phyloP scores from a whole-genome alignment of 2,888 invertebrate species.

The Philopedon plagiatum region DNA sequence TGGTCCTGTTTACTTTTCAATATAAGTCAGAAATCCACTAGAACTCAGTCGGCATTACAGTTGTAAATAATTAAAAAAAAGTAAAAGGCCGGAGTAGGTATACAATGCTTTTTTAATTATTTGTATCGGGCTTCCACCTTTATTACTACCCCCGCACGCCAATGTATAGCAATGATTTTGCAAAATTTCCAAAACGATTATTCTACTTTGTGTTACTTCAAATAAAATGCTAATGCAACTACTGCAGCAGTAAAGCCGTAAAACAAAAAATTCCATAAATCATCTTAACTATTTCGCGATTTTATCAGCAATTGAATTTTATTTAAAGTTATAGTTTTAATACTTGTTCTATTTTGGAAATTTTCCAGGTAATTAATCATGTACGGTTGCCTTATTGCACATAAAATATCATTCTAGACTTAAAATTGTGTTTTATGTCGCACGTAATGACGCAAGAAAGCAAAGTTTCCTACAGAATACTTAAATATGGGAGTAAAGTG shows the following conservation, averaged over 20 bases:
- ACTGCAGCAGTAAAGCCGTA: background rate
- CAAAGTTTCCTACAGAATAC: background rate
- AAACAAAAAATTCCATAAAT: background rate
- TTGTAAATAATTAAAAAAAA: too few relatives aligned
- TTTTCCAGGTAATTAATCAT: conserved; percentile 6
- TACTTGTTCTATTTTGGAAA: background rate
- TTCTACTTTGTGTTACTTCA: too few relatives aligned
- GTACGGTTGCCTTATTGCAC: background rate
- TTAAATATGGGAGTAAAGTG: background rate
- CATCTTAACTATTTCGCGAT: background rate
- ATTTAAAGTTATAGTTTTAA: background rate
- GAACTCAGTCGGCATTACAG: too few relatives aligned
- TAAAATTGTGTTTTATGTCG: background rate
- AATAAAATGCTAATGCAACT: too few relatives aligned
- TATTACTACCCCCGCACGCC: too few relatives aligned
- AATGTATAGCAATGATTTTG: too few relatives aligned
- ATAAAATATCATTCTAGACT: background rate
- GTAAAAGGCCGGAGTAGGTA: too few relatives aligned
- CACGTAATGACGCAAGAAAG: background rate
- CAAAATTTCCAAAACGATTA: too few relatives aligned
- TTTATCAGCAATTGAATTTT: conserved; percentile 3
- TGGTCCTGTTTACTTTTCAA: too few relatives aligned
- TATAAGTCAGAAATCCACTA: too few relatives aligned
- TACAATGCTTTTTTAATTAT: too few relatives aligned
- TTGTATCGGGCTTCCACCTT: too few relatives aligned